Evolutionary conservation across 2,113 vertebrate genomes (phyloP).

Genomic region (Tragelaphus imberbis): DNA sequence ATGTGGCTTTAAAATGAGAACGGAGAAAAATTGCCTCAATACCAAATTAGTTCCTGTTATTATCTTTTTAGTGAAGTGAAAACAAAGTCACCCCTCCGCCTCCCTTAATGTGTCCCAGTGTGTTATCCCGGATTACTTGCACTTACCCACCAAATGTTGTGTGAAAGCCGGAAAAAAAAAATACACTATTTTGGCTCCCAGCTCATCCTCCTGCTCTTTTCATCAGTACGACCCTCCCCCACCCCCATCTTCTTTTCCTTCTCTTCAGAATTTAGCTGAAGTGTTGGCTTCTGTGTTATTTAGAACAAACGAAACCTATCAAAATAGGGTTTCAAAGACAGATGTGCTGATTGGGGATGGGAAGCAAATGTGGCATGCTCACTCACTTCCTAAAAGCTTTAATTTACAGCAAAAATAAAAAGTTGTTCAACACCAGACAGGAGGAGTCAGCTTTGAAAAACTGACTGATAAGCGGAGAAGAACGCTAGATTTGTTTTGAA

Average conservation of each 20-base stretch:
- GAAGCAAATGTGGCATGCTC: constrained; percentile 57
- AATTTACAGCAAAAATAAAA: constrained; percentile 72
- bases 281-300: constrained; percentile 65
- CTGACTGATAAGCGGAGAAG: constrained; percentile 67
- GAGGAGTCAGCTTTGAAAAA: constrained; percentile 71
- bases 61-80: background rate
- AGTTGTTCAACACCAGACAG: background rate
- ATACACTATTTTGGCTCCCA: background rate
- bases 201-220: background rate
- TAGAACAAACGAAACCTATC: constrained; percentile 58
- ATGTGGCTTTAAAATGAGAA: background rate
- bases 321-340: constrained; percentile 70
- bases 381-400: constrained; percentile 70
- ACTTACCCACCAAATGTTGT: constrained; percentile 9
- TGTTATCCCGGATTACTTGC: background rate
- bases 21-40: background rate
- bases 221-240: background rate
- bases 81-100: background rate
- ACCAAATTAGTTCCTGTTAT: background rate
- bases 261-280: constrained; percentile 66
- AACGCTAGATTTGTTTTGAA: constrained; percentile 74
- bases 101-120: rapidly evolving
- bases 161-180: background rate
- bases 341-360: constrained; percentile 63
- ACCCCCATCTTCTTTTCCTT: constrained; percentile 36